These are phyloP conservation scores for Ptychadena robeensis DNA, from an alignment of 2,797 vertebrate genomes.

Conservation along the genomic window DNA sequence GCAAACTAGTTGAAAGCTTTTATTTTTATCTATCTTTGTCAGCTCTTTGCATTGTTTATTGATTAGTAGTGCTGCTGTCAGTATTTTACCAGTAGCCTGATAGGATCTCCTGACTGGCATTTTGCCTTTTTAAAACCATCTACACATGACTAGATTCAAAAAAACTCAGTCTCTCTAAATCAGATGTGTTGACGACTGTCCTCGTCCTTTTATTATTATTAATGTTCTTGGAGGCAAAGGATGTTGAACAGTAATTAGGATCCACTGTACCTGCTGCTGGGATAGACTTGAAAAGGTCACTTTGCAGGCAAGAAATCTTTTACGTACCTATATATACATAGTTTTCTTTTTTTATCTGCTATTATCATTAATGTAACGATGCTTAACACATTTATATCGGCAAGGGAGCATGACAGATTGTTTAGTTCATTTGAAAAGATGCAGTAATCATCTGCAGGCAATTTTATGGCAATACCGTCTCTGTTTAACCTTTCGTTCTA, in stretches of 20 bases:
- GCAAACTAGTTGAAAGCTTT: conserved; percentile 72
- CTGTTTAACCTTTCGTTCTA: conserved; percentile 65
- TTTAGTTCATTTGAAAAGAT: conserved; percentile 63
- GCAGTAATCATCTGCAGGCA: conserved; percentile 63
- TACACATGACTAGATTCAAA: conserved; percentile 71
- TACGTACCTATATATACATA: conserved; percentile 61
- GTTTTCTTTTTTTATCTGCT: conserved; percentile 63
- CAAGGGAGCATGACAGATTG: conserved; percentile 66
- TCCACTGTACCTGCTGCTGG: conserved; percentile 72
- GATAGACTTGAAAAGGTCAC: conserved; percentile 79
- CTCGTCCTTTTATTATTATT: conserved; percentile 71
- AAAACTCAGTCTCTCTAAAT: conserved; percentile 69
- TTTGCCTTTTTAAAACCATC: conserved; percentile 78
- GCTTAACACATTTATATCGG: conserved; percentile 64
- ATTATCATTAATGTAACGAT: conserved; percentile 66
- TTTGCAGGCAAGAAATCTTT: conserved; percentile 71
- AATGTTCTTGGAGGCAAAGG: conserved; percentile 72
- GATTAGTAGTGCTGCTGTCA: conserved; percentile 78
- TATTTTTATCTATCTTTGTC: conserved; percentile 73
- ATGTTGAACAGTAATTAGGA: conserved; percentile 76
- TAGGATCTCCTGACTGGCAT: conserved; percentile 77
- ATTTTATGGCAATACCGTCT: conserved; percentile 50
- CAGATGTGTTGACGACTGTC: conserved; percentile 68
- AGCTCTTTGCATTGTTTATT: conserved; percentile 80
- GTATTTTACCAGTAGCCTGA: conserved; percentile 75